A percentile compares a stretch with the other conserved stretches of the same genome.
Conservation (phyloP, 2,113 vertebrate genomes). For the Eublepharis macularius region DNA sequence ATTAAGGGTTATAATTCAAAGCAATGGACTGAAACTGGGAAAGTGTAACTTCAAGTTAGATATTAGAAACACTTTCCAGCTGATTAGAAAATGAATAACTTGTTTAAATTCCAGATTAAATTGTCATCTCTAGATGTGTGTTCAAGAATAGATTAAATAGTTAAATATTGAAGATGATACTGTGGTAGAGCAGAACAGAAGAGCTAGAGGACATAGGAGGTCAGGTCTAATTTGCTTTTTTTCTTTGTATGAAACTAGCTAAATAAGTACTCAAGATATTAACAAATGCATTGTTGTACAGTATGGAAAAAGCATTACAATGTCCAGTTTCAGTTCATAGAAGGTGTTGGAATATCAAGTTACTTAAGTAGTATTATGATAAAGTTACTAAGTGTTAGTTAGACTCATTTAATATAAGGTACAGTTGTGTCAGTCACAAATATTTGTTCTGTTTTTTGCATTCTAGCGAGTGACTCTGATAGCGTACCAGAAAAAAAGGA, state of each 20-base stretch:
- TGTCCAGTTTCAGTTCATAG: neutral
- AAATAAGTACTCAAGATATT: constrained; percentile 7
- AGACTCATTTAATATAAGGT: neutral
- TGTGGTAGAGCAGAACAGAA: constrained; percentile 33
- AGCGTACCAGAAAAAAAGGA: constrained; percentile 75
- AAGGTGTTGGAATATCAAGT: neutral
- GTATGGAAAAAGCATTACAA: neutral
- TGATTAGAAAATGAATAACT: constrained; percentile 44
- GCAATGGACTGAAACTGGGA: constrained; percentile 29
- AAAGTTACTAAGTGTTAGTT: neutral
- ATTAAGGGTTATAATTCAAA: constrained; percentile 15
- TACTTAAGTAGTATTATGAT: neutral
- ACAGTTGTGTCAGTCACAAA: neutral
- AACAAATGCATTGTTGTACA: neutral
- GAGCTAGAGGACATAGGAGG: constrained; percentile 38
- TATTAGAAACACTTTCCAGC: constrained; percentile 45
- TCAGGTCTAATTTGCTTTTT: constrained; percentile 26
- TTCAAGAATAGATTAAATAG: constrained; percentile 42
- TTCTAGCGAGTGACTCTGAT: constrained; percentile 76
- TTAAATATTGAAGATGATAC: constrained; percentile 50
- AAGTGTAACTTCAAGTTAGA: constrained; percentile 29
- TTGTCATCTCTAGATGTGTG: constrained; percentile 15
- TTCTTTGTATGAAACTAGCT: neutral
- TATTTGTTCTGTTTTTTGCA: neutral
- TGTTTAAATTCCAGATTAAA: constrained; percentile 41